Base-by-base conservation (phyloP, 1,140 invertebrate species). In the Caligus rogercresseyi region DNA sequence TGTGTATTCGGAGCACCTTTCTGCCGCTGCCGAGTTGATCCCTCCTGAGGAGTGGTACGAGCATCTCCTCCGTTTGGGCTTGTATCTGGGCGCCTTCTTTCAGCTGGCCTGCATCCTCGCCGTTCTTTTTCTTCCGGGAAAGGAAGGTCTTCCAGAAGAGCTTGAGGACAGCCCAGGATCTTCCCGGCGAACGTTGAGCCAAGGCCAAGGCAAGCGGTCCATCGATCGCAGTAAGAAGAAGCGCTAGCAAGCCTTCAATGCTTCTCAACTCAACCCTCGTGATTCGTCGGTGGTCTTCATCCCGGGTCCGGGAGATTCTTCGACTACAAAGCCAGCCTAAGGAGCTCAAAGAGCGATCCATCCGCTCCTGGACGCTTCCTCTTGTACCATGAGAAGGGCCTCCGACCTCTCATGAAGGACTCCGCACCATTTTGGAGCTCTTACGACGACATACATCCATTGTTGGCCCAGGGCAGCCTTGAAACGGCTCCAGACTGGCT, bases 1-100 rank as follows among this genome's bases (percentile, higher is more conserved):
- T n/a, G n/a, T n/a, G n/a, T n/a, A n/a, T n/a, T n/a, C n/a, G n/a
- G n/a, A n/a, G n/a, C n/a, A n/a, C n/a, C n/a, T n/a, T n/a, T n/a
- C n/a, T n/a, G n/a, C n/a, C n/a, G n/a, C n/a, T n/a, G n/a, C n/a
- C n/a, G 31, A 43, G 7, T n/a, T 43, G n/a, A 43, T 58, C 24
- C 56, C 56, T 58, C 20, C 16, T 13, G 56, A 58, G n/a, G 56
- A 58, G 25, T 58, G 56, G 56, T 58, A 58, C 18, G 56, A 58
- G 23, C 56, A 21, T 14, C 14, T 24, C 4, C 25, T 58, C 3
- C 7, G 56, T 13, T 58, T 11, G 19, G 19, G 20, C 7, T 18
- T 58, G 4, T 58, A 58, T 21, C 14, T 58, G 24, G 56, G 56
- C 21, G 56, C 56, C 13, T 11, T 25, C 18, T 58, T 58, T 25